Conservation (phyloP, 37 sponge, comb jelly and placozoan genomes). For the Dysidea cf. avara region DNA sequence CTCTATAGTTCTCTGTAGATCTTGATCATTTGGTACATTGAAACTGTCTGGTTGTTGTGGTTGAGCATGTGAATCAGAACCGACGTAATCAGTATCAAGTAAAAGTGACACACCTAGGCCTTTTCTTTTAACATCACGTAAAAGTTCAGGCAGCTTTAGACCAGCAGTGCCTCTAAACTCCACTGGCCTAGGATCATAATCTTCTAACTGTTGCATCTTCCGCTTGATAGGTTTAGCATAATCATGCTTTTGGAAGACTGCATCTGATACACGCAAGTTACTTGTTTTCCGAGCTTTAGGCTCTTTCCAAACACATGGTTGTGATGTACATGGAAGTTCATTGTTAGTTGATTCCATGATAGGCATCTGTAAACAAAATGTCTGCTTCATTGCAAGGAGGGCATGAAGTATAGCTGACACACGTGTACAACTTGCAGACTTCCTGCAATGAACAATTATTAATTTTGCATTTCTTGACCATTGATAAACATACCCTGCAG, state of each 20-base stretch:
- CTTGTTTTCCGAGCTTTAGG: slow-evolving; percentile 40
- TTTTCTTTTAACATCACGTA: slow-evolving; percentile 31
- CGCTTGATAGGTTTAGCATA: slow-evolving; percentile 38
- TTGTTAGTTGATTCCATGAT: too few species aligned
- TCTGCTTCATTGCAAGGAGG: background rate
- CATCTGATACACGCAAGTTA: slow-evolving; percentile 30
- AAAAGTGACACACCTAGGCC: slow-evolving; percentile 34
- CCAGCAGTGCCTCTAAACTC: slow-evolving; percentile 26
- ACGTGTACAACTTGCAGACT: slow-evolving; percentile 17
- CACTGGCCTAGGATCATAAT: slow-evolving; percentile 56
- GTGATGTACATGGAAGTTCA: slow-evolving; percentile 40
- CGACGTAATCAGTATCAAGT: slow-evolving; percentile 19
- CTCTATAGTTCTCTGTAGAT: slow-evolving; percentile 8
- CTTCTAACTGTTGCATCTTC: slow-evolving; percentile 16
- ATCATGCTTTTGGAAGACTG: slow-evolving; percentile 42
- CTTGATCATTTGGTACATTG: slow-evolving; percentile 2
- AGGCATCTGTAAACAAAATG: too few species aligned
- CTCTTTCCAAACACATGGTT: slow-evolving; percentile 57
- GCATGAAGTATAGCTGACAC: slow-evolving; percentile 19
- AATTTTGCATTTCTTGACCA: too few species aligned
- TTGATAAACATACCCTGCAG: slow-evolving; percentile 19
- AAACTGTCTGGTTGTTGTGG: too few species aligned
- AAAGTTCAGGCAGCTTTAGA: slow-evolving; percentile 16
- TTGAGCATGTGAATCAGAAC: background rate
- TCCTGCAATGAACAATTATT: background rate